Base-by-base conservation (phyloP, 2,797 vertebrate species). In the Bradypodion pumilum region DNA sequence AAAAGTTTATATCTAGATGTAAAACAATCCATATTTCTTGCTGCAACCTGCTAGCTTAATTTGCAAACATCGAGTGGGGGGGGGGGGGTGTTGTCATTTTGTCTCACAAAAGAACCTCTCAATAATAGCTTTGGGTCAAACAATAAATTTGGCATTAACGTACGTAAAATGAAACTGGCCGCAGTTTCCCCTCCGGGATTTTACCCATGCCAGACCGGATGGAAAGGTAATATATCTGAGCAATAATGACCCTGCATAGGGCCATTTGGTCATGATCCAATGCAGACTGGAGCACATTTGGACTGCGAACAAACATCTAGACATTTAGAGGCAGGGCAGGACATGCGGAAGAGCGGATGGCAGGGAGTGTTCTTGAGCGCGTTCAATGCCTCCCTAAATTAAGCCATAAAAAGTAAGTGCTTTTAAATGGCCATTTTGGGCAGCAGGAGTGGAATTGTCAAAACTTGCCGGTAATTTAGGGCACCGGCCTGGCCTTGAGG, bases 371-470 rank as follows among this genome's bases (percentile, higher is more conserved):
- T 86, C 90, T 91, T 63, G 52, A 88, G 90, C 91, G 88, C 81
- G 35, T 81, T 93, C 91, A 90, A 85, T 90, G 89, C 92, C 84
- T 46, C 85, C 88, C 85, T 87, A 91, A 95, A 95, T 95, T 90
- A 95, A 92, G 88, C 90, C 85, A 90, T 93, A 94, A 95, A 95
- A 93, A 87, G 85, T 86, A 94, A 95, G 90, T 91, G 93, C 92
- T 95, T 94, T 95, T 95, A 92, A 93, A 94, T 94, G 90, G 92
- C 91, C 84, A 10, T 90, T 94, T 89, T 91, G 81, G 85, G 78
- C 88, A 49, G 88, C 44, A 74, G 88, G 89, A 63, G 37, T 85
- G 84, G 87, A 79, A 32, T 85, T 92, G 89, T 90, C 89, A 83
- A 37, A 72, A 81, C 85, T 86, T 86, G 86, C 83, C 40, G n/a